A percentile compares a stretch with the other conserved stretches of the same genome.
Conservation (phyloP, 53 echinoderm and acorn worm species). For the Paracentrotus lividus region DNA sequence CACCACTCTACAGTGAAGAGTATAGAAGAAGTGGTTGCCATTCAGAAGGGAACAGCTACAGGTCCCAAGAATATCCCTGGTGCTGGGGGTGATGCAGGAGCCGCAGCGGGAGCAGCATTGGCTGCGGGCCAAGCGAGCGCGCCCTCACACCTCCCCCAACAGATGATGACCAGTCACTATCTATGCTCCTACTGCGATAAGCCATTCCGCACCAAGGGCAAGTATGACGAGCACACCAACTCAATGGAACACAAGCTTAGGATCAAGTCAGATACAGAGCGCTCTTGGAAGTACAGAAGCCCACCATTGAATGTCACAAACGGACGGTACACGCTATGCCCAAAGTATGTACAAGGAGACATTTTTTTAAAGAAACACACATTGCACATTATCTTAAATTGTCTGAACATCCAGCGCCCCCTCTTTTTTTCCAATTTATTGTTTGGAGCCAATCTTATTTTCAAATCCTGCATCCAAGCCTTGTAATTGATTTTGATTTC, state of each 20-base stretch:
- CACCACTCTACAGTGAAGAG: slow-evolving; percentile 65
- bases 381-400: too few relatives aligned
- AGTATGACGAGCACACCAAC: slow-evolving; percentile 81
- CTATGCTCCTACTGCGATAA: slow-evolving; percentile 86
- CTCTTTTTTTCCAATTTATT: too few relatives aligned
- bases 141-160: background rate
- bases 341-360: slow-evolving; percentile 25
- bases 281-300: slow-evolving; percentile 88
- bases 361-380: too few relatives aligned
- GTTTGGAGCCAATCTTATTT: too few relatives aligned
- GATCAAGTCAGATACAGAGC: slow-evolving; percentile 92
- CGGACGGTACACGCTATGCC: slow-evolving; percentile 79
- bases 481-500: too few relatives aligned
- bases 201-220: slow-evolving; percentile 74
- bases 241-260: slow-evolving; percentile 78
- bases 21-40: slow-evolving; percentile 78
- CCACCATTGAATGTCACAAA: slow-evolving; percentile 87
- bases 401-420: too few relatives aligned
- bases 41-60: slow-evolving; percentile 50
- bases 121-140: background rate
- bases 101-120: background rate
- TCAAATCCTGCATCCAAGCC: too few relatives aligned
- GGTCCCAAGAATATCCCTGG: slow-evolving; percentile 15
- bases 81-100: slow-evolving; percentile 11
- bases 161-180: slow-evolving; percentile 45